These are phyloP conservation scores for Drosophila heteroneura DNA, from an alignment of 2,888 invertebrate species.

Conservation along the genomic window DNA sequence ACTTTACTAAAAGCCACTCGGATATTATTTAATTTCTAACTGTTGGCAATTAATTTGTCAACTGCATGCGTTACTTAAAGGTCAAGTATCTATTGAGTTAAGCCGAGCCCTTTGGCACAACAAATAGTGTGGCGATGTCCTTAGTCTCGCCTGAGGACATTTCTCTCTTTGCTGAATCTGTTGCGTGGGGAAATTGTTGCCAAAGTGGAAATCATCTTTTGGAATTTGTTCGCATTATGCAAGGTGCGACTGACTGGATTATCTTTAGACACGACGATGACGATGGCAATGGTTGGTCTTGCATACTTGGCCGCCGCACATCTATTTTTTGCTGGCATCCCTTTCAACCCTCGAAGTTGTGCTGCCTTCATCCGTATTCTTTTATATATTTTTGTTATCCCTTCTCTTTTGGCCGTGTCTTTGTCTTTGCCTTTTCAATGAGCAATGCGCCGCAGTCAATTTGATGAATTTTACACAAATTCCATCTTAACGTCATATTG, in stretches of 20 bases:
- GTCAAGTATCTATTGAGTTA: neutral
- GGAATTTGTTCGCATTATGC: slow-evolving; percentile 66
- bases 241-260: slow-evolving; percentile 68
- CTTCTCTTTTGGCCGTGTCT: slow-evolving; percentile 9
- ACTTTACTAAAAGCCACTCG: neutral
- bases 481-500: slow-evolving; percentile 79
- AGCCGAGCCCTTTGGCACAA: neutral
- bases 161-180: slow-evolving; percentile 67
- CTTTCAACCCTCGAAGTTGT: slow-evolving; percentile 3
- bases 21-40: neutral
- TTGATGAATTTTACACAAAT: slow-evolving; percentile 79
- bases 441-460: slow-evolving; percentile 71
- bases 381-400: neutral
- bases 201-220: slow-evolving; percentile 29
- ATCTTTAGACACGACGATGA: slow-evolving; percentile 24
- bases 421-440: slow-evolving; percentile 58
- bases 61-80: neutral
- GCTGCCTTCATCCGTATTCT: neutral
- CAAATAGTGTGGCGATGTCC: neutral
- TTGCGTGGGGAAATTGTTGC: slow-evolving; percentile 57
- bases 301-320: slow-evolving; percentile 20
- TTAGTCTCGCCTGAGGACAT: slow-evolving; percentile 9
- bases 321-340: slow-evolving; percentile 11
- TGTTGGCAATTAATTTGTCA: neutral
- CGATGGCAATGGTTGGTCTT: neutral